Conservation (phyloP, 2,888 invertebrate genomes). For the Eristalinus aeneus region DNA sequence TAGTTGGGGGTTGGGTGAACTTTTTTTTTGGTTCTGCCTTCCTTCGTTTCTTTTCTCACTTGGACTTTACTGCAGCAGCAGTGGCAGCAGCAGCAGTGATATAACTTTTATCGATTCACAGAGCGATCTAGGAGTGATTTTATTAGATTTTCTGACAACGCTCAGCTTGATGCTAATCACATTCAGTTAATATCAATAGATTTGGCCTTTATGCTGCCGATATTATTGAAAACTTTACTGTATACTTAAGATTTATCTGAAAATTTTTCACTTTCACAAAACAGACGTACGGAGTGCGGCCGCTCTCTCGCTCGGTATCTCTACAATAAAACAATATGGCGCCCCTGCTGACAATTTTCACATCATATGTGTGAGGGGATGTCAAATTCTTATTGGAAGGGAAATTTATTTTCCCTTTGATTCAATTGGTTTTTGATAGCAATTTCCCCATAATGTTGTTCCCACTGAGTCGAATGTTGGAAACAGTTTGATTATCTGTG, state of each 20-base stretch:
- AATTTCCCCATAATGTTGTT: conserved; percentile 1
- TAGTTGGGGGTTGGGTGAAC: conserved; percentile 51
- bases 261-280: conserved; percentile 64
- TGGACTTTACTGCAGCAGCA: conserved; percentile 37
- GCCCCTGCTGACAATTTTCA: conserved; percentile 63
- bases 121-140: conserved; percentile 11
- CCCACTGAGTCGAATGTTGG: conserved; percentile 9
- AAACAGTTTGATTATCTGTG: conserved; percentile 12
- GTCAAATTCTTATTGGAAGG: conserved; percentile 53
- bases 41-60: conserved; percentile 39
- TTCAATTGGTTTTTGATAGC: background rate
- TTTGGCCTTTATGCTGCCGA: background rate
- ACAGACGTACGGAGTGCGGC: conserved; percentile 59
- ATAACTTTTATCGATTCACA: conserved; percentile 69
- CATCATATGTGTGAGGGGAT: conserved; percentile 58
- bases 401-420: conserved; percentile 13
- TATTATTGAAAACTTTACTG: conserved; percentile 24
- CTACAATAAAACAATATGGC: conserved; percentile 71
- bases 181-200: conserved; percentile 1
- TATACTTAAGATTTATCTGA: conserved; percentile 50
- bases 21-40: conserved; percentile 17
- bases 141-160: conserved; percentile 17
- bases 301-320: conserved; percentile 70
- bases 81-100: conserved; percentile 57
- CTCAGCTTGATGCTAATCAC: background rate